These are phyloP conservation scores for Camponotus fellah DNA, from an alignment of 2,888 invertebrate species.

Conservation along the genomic window DNA sequence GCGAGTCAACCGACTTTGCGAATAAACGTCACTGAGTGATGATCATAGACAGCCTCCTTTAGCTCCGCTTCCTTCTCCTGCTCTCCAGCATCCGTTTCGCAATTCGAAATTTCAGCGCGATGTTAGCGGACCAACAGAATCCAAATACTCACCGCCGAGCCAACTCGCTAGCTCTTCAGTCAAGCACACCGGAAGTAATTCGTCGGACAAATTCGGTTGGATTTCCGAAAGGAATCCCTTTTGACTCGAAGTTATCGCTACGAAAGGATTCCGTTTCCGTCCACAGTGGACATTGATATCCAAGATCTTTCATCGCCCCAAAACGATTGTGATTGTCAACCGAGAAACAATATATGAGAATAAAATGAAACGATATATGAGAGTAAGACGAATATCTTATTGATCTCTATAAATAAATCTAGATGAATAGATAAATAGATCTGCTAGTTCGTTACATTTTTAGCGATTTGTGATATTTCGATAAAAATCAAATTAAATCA, in stretches of 20 bases:
- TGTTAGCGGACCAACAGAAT: constrained; percentile 26
- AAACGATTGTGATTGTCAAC: constrained; percentile 17
- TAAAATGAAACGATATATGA: neutral
- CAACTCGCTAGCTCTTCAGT: constrained; percentile 47
- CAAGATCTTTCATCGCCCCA: constrained; percentile 5
- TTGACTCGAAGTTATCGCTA: constrained; percentile 21
- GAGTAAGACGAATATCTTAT: neutral
- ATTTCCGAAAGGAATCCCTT: constrained; percentile 44
- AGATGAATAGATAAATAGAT: neutral
- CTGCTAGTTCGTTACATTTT: neutral
- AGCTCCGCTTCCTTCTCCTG: neutral
- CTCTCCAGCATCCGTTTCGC: constrained; percentile 4
- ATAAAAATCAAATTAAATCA: neutral
- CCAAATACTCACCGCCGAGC: constrained; percentile 32
- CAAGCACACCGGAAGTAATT: constrained; percentile 64
- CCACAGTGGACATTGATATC: constrained; percentile 7
- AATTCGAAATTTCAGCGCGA: constrained; percentile 50
- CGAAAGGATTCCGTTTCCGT: constrained; percentile 27
- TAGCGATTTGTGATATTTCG: neutral
- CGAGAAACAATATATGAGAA: neutral
- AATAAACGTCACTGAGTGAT: constrained; percentile 38
- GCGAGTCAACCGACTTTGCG: constrained; percentile 41
- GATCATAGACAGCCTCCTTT: constrained; percentile 13
- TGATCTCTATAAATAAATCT: neutral
- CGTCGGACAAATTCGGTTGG: constrained; percentile 46